Percentiles rank a stretch among this genome's conserved stretches.
Conservation (phyloP, 2,888 invertebrate genomes). For the Oscheius sp. region DNA sequence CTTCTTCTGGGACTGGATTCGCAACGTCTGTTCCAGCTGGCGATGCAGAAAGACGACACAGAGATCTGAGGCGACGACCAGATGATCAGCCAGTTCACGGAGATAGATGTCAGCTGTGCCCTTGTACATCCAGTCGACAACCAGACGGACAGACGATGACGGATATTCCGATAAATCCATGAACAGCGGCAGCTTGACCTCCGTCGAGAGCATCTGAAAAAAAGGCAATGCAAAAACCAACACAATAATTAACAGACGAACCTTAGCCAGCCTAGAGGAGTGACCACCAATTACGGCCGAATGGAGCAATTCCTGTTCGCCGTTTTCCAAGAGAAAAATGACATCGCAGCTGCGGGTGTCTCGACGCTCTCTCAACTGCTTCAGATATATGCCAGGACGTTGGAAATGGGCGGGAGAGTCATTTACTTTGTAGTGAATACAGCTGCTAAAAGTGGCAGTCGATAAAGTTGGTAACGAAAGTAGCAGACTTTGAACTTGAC, state of each 20-base stretch:
- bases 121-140: constrained; percentile 29
- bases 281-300: constrained; percentile 22
- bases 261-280: constrained; percentile 22
- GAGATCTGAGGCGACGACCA: constrained; percentile 1
- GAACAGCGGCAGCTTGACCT: constrained; percentile 1
- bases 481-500: too few relatives aligned
- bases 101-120: neutral
- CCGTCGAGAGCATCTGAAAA: constrained; percentile 8
- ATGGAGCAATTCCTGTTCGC: constrained; percentile 8
- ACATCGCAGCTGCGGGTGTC: constrained; percentile 21
- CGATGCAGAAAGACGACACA: constrained; percentile 19
- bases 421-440: neutral
- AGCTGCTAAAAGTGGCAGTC: neutral
- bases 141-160: neutral
- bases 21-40: constrained; percentile 23
- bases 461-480: too few relatives aligned
- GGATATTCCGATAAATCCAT: constrained; percentile 13
- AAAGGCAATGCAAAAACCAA: neutral
- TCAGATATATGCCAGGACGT: constrained; percentile 16
- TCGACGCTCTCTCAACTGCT: constrained; percentile 9
- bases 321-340: constrained; percentile 2
- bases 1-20: neutral
- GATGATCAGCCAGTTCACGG: constrained; percentile 4
- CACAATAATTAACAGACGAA: neutral
- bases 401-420: constrained; percentile 20